Base-by-base conservation (phyloP, 2,113 vertebrate genomes). In the Piprites chloris region DNA sequence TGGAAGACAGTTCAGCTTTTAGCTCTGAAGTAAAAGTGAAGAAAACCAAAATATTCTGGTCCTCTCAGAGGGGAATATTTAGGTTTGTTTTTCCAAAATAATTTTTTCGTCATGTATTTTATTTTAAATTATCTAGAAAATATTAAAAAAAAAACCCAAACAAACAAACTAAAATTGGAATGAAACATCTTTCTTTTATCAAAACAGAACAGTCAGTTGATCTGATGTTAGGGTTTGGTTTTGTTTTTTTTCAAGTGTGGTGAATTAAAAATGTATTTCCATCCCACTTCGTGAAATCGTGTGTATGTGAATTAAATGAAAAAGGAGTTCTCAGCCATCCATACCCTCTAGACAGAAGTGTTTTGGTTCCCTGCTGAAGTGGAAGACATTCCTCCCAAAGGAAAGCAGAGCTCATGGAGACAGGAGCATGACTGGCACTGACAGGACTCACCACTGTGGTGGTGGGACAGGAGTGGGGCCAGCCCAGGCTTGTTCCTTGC, bases 371-470 rank as follows among this genome's bases (percentile, higher is more conserved):
- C 47, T 87, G 61, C 16, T 53, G 55, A 77, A 53, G 30, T 62
- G 39, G 66, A 66, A 73, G 85, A 63, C 21, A 22, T 39, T 46
- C 15, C 5, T 23, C 32, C 9, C 5, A 2, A 63, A 56, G 74
- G 30, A 52, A 72, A 81, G 53, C 30, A 37, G 22, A n/a, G 65
- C 19, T 35, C 6, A 5, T 22, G 44, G 73, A 67, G 50, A 39
- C 52, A 63, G 41, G 59, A 84, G 65, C 21, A 0, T 55, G 39
- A 14, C 55, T 55, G 23, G 28, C 46, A 15, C 16, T 24, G 35
- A 17, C 0, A 2, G 46, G 22, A 46, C 56, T 9, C 56, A 58
- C 58, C 28, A 27, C 30, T 1, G 0, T 1, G 1, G 37, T 6
- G 42, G 14, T 50, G 76, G 32, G 37, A 23, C 9, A 30, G 63